These are phyloP conservation scores for Recurvirostra avosetta DNA, from an alignment of 2,113 vertebrate species.

Conservation along the genomic window DNA sequence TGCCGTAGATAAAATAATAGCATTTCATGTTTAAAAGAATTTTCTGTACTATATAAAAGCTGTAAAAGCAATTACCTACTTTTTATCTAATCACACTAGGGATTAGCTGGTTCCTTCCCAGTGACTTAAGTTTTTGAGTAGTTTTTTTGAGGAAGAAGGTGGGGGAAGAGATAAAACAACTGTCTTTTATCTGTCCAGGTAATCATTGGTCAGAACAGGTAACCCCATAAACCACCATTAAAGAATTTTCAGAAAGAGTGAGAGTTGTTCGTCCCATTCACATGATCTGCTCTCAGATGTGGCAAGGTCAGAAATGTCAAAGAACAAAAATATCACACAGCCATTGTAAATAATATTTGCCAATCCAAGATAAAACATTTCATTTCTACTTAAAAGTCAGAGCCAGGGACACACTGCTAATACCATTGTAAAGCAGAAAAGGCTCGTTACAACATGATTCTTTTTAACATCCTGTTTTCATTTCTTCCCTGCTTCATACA, in stretches of 20 bases:
- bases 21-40: not conserved
- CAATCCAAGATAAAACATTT: not conserved
- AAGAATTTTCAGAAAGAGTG: not conserved
- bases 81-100: not conserved
- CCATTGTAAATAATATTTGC: not conserved
- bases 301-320: not conserved
- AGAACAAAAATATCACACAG: not conserved
- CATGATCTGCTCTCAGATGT: not conserved
- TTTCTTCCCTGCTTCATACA: not conserved
- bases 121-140: not conserved
- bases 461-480: not conserved
- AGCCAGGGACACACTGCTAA: not conserved
- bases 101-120: not conserved
- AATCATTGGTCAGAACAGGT: not conserved
- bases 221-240: not conserved
- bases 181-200: not conserved
- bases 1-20: not conserved
- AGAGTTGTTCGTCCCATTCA: not conserved
- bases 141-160: not conserved
- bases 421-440: not conserved
- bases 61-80: not conserved
- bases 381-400: not conserved
- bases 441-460: not conserved
- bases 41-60: not conserved
- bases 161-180: not conserved